Base-by-base conservation (phyloP, 2,797 vertebrate species). In the Anguilla anguilla region DNA sequence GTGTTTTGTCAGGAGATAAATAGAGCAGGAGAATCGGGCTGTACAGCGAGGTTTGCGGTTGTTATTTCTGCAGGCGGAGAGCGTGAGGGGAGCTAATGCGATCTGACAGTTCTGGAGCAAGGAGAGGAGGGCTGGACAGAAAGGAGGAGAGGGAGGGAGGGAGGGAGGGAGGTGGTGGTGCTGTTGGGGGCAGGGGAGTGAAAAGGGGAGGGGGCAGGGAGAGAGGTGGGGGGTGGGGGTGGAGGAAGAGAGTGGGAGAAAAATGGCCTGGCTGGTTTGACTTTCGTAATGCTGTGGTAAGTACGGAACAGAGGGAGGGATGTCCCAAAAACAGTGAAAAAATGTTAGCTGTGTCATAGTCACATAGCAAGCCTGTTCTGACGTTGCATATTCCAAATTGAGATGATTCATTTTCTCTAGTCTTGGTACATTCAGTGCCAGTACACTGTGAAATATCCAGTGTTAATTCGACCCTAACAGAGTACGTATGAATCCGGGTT, bases 101-200 rank as follows among this genome's bases (percentile, higher is more conserved):
- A 98, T 97, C 97, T 98, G 98, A 98, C 97, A 97, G 97, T 98
- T 98, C 96, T 98, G 96, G 98, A 98, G 97, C 97, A 98, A 96
- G 97, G 97, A 97, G 94, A 96, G 94, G 94, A 97, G 93, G 94
- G 94, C 93, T 93, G 96, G 96, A 96, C 95, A 95, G 95, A 95
- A 94, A 93, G 92, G 92, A 91, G 91, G 91, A 91, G 92, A 90
- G 90, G 93, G 89, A 87, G 57, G 87, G 87, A 87, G 90, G 93
- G 93, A 91, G 89, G 88, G 91, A 90, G 91, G 88, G 90, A 93
- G 88, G 92, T 92, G 90, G 31, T 90, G 88, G 92, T 92, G 90
- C 22, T 90, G 57, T 39, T 90, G 91, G 92, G 89, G 92, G 92
- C 91, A 89, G 92, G 93, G 91, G 93, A 94, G 95, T 94, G 88